Base-by-base conservation (phyloP, 64 coral and sea anemone species). In the Actinia tenebrosa region DNA sequence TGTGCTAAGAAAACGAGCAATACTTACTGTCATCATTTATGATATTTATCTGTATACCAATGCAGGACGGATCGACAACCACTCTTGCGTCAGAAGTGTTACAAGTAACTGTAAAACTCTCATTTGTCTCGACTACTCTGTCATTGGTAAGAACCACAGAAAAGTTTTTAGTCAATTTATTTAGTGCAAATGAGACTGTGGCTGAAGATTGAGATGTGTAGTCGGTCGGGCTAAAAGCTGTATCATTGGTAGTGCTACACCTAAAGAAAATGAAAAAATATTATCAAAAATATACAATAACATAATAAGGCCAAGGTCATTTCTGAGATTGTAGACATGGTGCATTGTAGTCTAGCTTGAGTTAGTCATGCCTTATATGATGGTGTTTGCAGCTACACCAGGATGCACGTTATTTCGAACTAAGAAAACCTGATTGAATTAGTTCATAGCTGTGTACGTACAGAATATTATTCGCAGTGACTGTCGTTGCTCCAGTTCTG, bases 11-110 rank as follows among this genome's bases (percentile, higher is more conserved):
- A 37, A 37, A 37, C 7, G 47, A 50, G 47, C 47, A 10, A n/a
- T 20, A 69, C 64, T 69, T 69, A 69, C 64, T 69, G 64, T 69
- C 64, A 69, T 69, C 64, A 25, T 69, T 69, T 23, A 69, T 69
- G 20, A 69, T 69, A 27, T 69, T 69, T 22, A 69, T 69, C 8
- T 23, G 4, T 25, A 25, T 25, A 20, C 22, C n/a, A 69, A 5
- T 69, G 5, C 64, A 69, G 19, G 64, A 69, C 5, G 64, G 0
- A 25, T 69, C 64, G 23, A 69, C n/a, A 1, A 23, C n/a, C 22
- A 69, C 64, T 69, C 64, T 26, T 69, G 64, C 3, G 20, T 69
- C 64, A n/a, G 64, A 22, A 4, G 64, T 22, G n/a, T 5, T 69
- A 25, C 64, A 69, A 7, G 5, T 69, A 25, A 26, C 64, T 69